Evolutionary conservation across 2,888 invertebrate genomes (phyloP).

Genomic region (Agriopis marginaria): DNA sequence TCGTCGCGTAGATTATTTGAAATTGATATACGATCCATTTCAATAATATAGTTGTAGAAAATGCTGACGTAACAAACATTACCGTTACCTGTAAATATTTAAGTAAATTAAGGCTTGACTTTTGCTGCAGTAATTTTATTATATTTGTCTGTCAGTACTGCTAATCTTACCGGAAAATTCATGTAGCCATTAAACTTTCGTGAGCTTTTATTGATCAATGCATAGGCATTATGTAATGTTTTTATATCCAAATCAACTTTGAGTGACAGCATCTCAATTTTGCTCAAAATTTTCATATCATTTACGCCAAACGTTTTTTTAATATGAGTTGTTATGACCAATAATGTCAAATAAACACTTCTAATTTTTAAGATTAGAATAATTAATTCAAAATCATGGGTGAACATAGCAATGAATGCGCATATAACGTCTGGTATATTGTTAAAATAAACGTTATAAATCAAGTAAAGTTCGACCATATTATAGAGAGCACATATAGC

Average conservation of each 20-base stretch:
- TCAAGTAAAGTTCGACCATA: constrained; percentile 51
- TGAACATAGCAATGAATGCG: constrained; percentile 27
- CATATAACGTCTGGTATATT: neutral
- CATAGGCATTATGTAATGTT: constrained; percentile 66
- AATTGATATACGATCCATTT: constrained; percentile 58
- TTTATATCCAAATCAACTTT: constrained; percentile 58
- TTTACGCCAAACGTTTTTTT: constrained; percentile 50
- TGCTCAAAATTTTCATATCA: constrained; percentile 38
- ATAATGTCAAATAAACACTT: constrained; percentile 57
- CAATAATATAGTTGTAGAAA: constrained; percentile 62
- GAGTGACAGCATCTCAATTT: constrained; percentile 59
- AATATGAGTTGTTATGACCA: constrained; percentile 63
- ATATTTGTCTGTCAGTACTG: neutral
- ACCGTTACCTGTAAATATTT: constrained; percentile 58
- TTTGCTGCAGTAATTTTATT: neutral
- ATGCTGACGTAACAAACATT: constrained; percentile 62
- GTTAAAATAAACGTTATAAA: neutral
- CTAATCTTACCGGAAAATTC: constrained; percentile 63
- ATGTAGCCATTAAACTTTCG: constrained; percentile 64
- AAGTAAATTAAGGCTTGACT: neutral
- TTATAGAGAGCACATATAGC: constrained; percentile 42
- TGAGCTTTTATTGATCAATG: constrained; percentile 65
- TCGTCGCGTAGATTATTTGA: constrained; percentile 42
- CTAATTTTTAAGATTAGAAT: constrained; percentile 58
- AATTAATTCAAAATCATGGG: constrained; percentile 64